Percentiles rank a stretch among this genome's conserved stretches.
Evolutionary conservation across 2,797 vertebrate species (phyloP).

Genomic region (Simalia tracyae): DNA sequence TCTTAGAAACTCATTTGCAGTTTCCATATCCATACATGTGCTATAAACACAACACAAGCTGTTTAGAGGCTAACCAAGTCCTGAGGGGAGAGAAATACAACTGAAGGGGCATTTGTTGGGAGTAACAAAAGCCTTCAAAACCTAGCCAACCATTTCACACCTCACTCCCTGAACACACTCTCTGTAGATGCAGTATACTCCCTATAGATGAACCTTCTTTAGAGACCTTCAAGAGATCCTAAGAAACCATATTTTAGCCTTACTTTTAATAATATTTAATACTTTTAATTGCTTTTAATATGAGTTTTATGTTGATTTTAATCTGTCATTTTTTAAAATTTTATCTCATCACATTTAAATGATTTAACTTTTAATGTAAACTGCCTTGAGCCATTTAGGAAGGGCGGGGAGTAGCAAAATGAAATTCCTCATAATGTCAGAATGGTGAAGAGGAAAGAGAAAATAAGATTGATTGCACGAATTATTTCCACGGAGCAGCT

Average conservation of each 20-base stretch:
- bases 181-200: neutral
- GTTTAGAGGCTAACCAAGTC: neutral
- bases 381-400: neutral
- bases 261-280: neutral
- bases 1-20: neutral
- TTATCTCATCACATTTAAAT: neutral
- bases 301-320: neutral
- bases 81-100: neutral
- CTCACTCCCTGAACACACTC: neutral
- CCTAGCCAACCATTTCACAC: neutral
- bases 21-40: neutral
- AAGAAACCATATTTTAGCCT: neutral
- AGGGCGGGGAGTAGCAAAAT: neutral
- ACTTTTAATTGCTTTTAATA: neutral
- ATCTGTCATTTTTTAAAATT: neutral
- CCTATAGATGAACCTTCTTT: neutral
- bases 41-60: neutral
- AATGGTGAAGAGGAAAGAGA: neutral
- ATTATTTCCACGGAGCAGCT: neutral
- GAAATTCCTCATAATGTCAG: neutral
- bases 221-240: neutral
- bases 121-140: neutral
- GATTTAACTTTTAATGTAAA: neutral
- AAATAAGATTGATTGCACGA: neutral
- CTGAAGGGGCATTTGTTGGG: neutral